These are phyloP conservation scores for Ellobium chinense DNA, from an alignment of 2,888 invertebrate species.

Conservation along the genomic window DNA sequence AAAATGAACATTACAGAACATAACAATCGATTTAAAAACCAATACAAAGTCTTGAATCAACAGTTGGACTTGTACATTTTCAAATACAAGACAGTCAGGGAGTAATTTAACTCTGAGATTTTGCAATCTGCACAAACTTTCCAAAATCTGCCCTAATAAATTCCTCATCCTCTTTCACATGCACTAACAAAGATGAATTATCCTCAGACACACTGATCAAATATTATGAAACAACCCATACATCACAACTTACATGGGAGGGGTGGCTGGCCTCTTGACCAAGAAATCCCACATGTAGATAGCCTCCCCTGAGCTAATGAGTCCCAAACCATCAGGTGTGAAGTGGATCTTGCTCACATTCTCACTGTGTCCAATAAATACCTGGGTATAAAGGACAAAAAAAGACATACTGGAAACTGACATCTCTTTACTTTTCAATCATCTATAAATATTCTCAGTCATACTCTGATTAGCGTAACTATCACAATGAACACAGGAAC, in stretches of 20 bases:
- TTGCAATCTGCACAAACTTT: too few relatives aligned
- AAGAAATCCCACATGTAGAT: constrained; percentile 78
- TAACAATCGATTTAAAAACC: too few relatives aligned
- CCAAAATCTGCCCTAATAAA: too few relatives aligned
- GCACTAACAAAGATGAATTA: too few relatives aligned
- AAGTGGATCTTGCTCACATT: constrained; percentile 73
- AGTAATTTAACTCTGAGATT: too few relatives aligned
- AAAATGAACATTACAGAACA: too few relatives aligned
- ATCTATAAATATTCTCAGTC: neutral
- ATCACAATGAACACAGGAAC: too few relatives aligned
- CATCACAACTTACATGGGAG: constrained; percentile 60
- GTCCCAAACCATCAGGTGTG: constrained; percentile 71
- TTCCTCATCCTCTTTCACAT: too few relatives aligned
- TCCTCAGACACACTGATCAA: too few relatives aligned
- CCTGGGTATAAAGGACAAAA: constrained; percentile 59
- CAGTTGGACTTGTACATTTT: too few relatives aligned
- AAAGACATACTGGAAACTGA: neutral
- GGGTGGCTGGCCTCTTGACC: constrained; percentile 61
- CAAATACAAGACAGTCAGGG: too few relatives aligned
- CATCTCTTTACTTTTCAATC: neutral
- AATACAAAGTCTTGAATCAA: too few relatives aligned
- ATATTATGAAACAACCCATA: neutral
- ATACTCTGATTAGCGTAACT: neutral
- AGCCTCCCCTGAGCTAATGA: constrained; percentile 77
- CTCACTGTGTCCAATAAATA: constrained; percentile 78